Percentiles rank a stretch among this genome's conserved stretches.
These are phyloP conservation scores for Raja brachyura DNA, from an alignment of 2,113 vertebrate genomes.

Conservation along the genomic window DNA sequence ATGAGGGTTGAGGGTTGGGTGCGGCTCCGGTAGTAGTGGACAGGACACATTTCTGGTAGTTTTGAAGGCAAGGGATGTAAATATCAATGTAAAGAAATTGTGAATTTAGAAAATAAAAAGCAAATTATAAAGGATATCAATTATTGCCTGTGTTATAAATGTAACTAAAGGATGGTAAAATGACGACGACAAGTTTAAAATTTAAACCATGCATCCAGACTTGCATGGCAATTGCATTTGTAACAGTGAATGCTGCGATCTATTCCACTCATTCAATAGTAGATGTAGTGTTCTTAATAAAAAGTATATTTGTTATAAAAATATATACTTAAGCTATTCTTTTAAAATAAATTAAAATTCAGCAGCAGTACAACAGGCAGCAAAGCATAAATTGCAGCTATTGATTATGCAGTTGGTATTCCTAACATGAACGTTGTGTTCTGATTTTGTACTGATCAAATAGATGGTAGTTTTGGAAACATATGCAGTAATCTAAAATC, in stretches of 20 bases:
- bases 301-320: background rate
- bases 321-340: background rate
- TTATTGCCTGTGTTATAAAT: background rate
- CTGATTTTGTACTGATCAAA: background rate
- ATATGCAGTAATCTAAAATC: background rate
- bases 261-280: background rate
- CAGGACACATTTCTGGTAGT: background rate
- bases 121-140: background rate
- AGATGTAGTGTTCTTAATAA: background rate
- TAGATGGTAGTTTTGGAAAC: background rate
- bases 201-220: no score
- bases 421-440: background rate
- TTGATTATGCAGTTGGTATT: background rate
- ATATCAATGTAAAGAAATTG: no score
- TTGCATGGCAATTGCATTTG: background rate
- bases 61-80: background rate
- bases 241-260: background rate
- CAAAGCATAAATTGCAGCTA: background rate
- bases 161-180: background rate
- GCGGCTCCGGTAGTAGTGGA: background rate
- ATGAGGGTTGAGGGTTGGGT: background rate
- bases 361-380: background rate
- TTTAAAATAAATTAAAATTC: background rate
- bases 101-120: no score
- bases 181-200: background rate